Evolutionary conservation across 2,797 vertebrate genomes (phyloP).

Genomic region (Aselliscus stoliczkanus): DNA sequence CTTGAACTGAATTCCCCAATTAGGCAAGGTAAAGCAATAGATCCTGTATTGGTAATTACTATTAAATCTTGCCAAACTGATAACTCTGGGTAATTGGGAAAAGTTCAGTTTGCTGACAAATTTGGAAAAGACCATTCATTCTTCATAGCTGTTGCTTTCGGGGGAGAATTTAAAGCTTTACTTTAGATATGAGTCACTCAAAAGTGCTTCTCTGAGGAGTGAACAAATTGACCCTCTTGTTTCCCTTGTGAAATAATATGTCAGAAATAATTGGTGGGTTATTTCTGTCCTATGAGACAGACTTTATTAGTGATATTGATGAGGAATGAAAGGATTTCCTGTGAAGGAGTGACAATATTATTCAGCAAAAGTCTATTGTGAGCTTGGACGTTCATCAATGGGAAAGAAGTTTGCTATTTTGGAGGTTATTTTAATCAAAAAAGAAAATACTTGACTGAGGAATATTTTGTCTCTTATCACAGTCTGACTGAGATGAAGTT

Average conservation of each 20-base stretch:
- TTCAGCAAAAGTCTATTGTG: neutral
- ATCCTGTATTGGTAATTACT: slow-evolving; percentile 1
- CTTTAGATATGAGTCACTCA: neutral
- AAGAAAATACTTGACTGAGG: neutral
- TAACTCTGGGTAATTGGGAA: neutral
- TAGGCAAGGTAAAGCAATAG: neutral
- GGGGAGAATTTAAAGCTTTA: neutral
- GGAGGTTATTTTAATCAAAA: neutral
- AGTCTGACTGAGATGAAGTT: neutral
- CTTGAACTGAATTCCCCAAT: slow-evolving; percentile 36
- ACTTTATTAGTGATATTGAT: slow-evolving; percentile 18
- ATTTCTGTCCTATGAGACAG: neutral
- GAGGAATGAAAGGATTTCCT: slow-evolving; percentile 15
- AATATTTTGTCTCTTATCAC: neutral
- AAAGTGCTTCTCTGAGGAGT: neutral
- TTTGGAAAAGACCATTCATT: neutral
- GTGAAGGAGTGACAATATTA: neutral
- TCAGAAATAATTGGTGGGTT: slow-evolving; percentile 11
- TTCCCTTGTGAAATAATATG: neutral
- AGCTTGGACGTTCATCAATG: neutral
- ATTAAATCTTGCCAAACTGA: slow-evolving; percentile 9
- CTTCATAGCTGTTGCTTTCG: neutral
- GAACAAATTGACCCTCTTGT: neutral
- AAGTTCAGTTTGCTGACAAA: neutral
- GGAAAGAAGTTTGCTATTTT: neutral